Evolutionary conservation across 1,140 invertebrate genomes (phyloP), one percentile per base, ranked within the genome.

Genomic region (Portunus trituberculatus): DNA sequence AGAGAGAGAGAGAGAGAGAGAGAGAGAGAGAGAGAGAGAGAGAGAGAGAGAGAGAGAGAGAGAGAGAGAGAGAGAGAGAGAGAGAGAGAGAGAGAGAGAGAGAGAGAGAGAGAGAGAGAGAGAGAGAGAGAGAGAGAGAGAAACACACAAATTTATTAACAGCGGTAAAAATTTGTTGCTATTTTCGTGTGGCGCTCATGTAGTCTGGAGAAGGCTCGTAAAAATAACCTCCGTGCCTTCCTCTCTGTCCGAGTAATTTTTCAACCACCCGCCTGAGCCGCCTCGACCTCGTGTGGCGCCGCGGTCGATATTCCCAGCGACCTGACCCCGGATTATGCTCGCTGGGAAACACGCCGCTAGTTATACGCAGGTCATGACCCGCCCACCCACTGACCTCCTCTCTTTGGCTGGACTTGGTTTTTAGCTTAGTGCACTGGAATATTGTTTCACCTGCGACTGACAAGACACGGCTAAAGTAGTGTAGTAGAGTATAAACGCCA

Each of bases 201-300:
- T 76, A n/a, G 67, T 76, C 20, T n/a, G 67, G 67, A 76, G 67
- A 25, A 88, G n/a, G 45, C 45, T 45, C 86, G n/a, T 45, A 88
- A 88, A 88, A 88, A 88, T 46, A 88, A n/a, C 67, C 20, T 7
- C 67, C 67, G 67, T n/a, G 67, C 67, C 67, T 12, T 76, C 67
- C 67, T n/a, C 67, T 76, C 20, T 20, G 67, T n/a, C n/a, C 20
- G 67, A 20, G n/a, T n/a, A 12, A n/a, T 76, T 76, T 76, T 76
- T 76, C 67, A 76, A 76, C 67, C 20, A 0, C 67, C 67, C 67
- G n/a, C n/a, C n/a, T n/a, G n/a, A n/a, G n/a, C n/a, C 16, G 8
- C 67, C 67, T 59, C 52, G 39, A 39, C 39, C 39, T 20, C 52
- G 12, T 59, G 52, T 59, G 52, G 52, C 52, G 52, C 12, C 52